Base-by-base conservation (phyloP, 2,888 invertebrate species). In the Pammene fasciana region DNA sequence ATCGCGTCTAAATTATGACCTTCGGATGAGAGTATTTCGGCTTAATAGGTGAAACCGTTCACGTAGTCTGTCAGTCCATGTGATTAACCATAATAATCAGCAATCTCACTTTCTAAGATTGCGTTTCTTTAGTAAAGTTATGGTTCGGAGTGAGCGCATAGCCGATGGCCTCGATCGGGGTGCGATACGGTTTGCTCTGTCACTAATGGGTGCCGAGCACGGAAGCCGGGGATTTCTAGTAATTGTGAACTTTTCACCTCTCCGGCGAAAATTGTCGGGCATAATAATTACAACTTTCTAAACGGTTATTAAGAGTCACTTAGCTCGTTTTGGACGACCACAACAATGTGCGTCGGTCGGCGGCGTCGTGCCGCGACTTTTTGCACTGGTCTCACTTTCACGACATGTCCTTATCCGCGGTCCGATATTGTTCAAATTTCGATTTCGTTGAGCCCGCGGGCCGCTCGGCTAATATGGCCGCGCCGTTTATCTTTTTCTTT, bases 221-320 rank as follows among this genome's bases (percentile, higher is more conserved):
- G 85, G 85, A 82, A 85, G 84, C 81, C 75, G 74, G 71, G 73
- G 74, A 74, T 68, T 71, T 70, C 72, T 77, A 76, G 77, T 60
- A 48, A 68, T 75, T 76, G 74, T 78, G 79, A 78, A 82, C 83
- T 79, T 79, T 78, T 80, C 79, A 86, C 85, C 85, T 82, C 78
- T 59, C 62, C 71, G 75, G 73, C 72, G 73, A 75, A 78, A 82
- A 82, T 84, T 84, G 68, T 85, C 81, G 79, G 75, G 78, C 78
- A 80, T 83, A 82, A 84, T 85, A 81, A 83, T 83, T 79, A 81
- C 74, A 73, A 84, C 89, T 90, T 90, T 90, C 89, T 87, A 88
- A 87, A 83, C 78, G 75, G 78, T 84, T 84, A 83, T 85, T 84
- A 84, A 78, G 79, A 78, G 75, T 78, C 76, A 79, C 78, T 81